Evolutionary conservation across 53 echinoderm and acorn worm genomes (phyloP).

Genomic region (Temnopleurus reevesii): DNA sequence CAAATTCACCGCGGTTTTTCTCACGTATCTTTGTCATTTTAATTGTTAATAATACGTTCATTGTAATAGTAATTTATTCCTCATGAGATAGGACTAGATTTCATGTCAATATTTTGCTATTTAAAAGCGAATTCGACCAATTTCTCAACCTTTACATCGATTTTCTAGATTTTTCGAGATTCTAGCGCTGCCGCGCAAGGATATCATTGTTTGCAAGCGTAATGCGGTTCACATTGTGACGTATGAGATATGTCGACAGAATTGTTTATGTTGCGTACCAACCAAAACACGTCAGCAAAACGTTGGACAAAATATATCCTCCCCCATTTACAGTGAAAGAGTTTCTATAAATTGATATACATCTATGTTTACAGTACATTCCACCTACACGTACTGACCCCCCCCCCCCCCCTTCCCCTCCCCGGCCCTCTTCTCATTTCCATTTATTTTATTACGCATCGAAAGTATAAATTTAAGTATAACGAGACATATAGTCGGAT

Average conservation of each 20-base stretch:
- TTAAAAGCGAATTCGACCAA: background rate
- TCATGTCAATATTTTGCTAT: background rate
- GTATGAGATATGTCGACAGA: conserved; percentile 22
- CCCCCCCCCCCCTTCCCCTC: background rate
- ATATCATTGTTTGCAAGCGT: background rate
- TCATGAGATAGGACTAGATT: background rate
- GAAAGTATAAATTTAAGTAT: no score
- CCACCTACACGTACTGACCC: background rate
- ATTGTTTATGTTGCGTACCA: background rate
- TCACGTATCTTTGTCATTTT: background rate
- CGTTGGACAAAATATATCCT: background rate
- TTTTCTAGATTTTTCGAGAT: background rate
- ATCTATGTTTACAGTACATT: no score
- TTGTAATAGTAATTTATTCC: background rate
- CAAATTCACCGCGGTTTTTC: background rate
- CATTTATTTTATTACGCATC: no score
- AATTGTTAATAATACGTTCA: no score
- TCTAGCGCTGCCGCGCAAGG: background rate
- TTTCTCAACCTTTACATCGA: background rate
- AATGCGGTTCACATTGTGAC: conserved; percentile 20
- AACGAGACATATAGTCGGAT: no score
- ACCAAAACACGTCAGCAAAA: background rate
- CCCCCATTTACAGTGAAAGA: no score
- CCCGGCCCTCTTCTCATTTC: no score
- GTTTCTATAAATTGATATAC: no score